Conservation (phyloP, 2,888 invertebrate species). For the Plagodis pulveraria region DNA sequence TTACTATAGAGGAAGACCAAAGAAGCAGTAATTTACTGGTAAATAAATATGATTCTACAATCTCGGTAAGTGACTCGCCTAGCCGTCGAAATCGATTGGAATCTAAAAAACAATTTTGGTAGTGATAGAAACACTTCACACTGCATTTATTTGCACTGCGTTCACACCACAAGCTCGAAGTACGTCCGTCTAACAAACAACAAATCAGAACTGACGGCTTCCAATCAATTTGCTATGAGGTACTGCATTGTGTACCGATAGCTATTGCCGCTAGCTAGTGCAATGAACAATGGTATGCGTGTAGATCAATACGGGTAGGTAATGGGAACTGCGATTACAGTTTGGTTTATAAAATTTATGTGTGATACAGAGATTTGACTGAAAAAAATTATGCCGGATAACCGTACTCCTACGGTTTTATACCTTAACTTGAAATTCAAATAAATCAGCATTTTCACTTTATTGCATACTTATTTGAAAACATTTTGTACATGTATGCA, state of each 20-base stretch:
- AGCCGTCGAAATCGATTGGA: no score
- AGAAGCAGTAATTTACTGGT: no score
- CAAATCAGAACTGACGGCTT: constrained; percentile 26
- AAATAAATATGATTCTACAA: no score
- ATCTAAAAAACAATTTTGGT: no score
- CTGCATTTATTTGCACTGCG: neutral
- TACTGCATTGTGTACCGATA: constrained; percentile 20
- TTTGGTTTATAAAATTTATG: constrained; percentile 5
- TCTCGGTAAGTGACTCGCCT: no score
- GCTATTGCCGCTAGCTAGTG: constrained; percentile 15
- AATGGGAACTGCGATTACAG: constrained; percentile 10
- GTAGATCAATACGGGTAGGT: constrained; percentile 29
- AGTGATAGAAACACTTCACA: neutral
- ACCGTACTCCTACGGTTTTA: no score
- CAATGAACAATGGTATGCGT: constrained; percentile 18
- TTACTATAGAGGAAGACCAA: no score
- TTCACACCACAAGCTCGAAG: neutral
- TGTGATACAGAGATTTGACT: neutral
- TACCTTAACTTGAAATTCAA: no score
- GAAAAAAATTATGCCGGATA: neutral
- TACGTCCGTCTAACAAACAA: constrained; percentile 22
- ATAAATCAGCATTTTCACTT: no score
- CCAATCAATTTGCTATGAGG: constrained; percentile 28
- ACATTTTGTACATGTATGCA: no score
- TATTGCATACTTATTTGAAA: no score